Conservation (phyloP, 2,113 vertebrate genomes). For the Tachycineta bicolor region DNA sequence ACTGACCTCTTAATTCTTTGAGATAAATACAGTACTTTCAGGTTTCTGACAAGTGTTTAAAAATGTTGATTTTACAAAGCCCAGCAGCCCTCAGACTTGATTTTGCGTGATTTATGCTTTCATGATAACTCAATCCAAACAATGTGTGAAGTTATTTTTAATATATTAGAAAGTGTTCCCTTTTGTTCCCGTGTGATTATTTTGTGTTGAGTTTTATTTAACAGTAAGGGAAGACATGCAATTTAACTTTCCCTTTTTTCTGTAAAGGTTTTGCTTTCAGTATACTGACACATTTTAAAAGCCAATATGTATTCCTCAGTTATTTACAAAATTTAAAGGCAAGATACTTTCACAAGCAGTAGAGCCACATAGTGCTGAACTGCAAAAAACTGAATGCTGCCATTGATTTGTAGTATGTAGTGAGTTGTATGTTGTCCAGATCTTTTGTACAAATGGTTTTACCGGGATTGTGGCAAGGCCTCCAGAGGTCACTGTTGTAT, state of each 20-base stretch:
- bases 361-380: not conserved
- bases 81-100: not conserved
- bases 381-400: not conserved
- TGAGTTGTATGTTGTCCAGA: not conserved
- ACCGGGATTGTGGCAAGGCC: not conserved
- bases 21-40: not conserved
- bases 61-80: not conserved
- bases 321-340: not conserved
- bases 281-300: not conserved
- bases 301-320: not conserved
- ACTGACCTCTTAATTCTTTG: not conserved
- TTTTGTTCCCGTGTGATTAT: not conserved
- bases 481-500: conserved; percentile 59
- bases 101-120: not conserved
- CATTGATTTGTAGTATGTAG: not conserved
- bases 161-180: not conserved
- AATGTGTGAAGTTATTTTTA: not conserved
- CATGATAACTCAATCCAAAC: not conserved
- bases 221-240: fast-evolving
- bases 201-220: not conserved
- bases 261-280: not conserved
- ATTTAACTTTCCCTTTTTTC: not conserved
- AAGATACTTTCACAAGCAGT: not conserved
- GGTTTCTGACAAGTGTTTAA: not conserved
- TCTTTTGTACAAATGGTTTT: not conserved